Conservation (phyloP, 2,888 invertebrate species). For the Euspilapteryx auroguttella region DNA sequence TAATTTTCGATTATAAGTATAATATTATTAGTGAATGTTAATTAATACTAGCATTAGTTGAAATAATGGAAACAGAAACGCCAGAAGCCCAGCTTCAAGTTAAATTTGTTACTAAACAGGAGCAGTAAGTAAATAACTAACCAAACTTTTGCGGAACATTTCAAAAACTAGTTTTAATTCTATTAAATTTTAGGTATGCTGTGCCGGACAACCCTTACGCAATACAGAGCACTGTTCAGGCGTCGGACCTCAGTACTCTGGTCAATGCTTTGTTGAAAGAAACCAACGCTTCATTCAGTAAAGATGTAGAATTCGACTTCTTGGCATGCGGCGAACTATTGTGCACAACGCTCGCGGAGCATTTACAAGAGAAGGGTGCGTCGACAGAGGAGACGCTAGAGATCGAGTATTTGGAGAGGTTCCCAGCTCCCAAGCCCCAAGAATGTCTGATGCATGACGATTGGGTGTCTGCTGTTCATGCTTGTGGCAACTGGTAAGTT, state of each 20-base stretch:
- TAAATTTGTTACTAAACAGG: constrained; percentile 78
- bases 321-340: constrained; percentile 83
- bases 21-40: too few species aligned
- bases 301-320: constrained; percentile 81
- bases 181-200: constrained; percentile 68
- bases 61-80: constrained; percentile 21
- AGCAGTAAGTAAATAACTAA: constrained; percentile 63
- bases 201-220: constrained; percentile 85
- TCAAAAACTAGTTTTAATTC: constrained; percentile 1
- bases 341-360: constrained; percentile 69
- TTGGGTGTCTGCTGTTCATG: constrained; percentile 91
- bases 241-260: constrained; percentile 73
- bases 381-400: constrained; percentile 85
- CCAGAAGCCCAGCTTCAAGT: constrained; percentile 71
- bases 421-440: constrained; percentile 89
- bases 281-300: constrained; percentile 23
- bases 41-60: too few species aligned
- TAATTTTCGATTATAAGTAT: too few species aligned
- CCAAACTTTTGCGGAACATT: background rate
- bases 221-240: constrained; percentile 72
- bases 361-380: constrained; percentile 73
- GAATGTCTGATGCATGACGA: constrained; percentile 94
- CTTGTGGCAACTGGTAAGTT: constrained; percentile 66
- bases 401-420: constrained; percentile 89
- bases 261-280: constrained; percentile 78